These are phyloP conservation scores for Megaceryle torquata DNA, from an alignment of 2,113 vertebrate genomes.

Conservation along the genomic window DNA sequence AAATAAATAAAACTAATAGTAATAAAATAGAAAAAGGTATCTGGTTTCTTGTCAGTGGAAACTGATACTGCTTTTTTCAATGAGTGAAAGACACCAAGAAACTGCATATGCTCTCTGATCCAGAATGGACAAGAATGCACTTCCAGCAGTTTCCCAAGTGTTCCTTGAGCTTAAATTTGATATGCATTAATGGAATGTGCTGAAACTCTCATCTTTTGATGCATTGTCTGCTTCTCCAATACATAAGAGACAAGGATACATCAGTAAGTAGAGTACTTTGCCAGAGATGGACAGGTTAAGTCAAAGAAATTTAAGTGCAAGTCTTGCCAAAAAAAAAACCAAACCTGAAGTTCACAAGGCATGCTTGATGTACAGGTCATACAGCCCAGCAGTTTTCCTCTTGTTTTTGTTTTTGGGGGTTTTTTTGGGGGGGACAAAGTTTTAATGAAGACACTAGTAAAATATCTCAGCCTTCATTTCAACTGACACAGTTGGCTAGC, in stretches of 20 bases:
- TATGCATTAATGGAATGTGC: neutral
- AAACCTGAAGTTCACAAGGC: neutral
- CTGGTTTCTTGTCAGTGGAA: neutral
- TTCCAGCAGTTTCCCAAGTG: neutral
- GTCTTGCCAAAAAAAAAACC: neutral
- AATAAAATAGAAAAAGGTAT: neutral
- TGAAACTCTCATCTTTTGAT: neutral
- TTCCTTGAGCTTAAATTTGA: neutral
- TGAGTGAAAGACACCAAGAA: neutral
- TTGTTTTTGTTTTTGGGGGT: neutral
- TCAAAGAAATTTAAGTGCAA: constrained; percentile 56
- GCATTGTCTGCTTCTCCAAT: constrained; percentile 1
- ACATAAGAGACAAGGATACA: constrained; percentile 1
- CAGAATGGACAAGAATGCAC: neutral
- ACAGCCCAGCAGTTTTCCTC: neutral
- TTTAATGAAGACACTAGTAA: constrained; percentile 42
- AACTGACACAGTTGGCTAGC: neutral
- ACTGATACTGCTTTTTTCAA: neutral
- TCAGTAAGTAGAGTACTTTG: constrained; percentile 29
- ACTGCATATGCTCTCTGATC: neutral
- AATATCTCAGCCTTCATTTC: constrained; percentile 14
- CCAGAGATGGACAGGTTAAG: constrained; percentile 31
- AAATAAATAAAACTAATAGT: neutral
- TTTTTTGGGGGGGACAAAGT: neutral
- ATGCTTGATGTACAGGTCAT: neutral